These are phyloP conservation scores for Ara ararauna DNA, from an alignment of 2,797 vertebrate species.

Conservation along the genomic window DNA sequence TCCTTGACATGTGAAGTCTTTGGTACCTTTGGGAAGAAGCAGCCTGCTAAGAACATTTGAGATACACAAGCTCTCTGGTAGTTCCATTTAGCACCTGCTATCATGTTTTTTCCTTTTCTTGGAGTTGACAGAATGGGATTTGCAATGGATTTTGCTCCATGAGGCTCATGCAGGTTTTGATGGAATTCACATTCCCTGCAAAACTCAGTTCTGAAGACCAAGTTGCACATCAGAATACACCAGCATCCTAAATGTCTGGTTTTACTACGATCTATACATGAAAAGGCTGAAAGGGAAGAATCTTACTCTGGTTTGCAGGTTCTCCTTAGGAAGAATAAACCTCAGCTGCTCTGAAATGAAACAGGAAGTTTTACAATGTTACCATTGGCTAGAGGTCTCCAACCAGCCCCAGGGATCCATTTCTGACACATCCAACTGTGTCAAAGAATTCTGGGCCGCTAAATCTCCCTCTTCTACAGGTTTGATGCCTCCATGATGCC, in stretches of 20 bases:
- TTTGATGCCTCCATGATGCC: not conserved
- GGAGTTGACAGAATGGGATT: not conserved
- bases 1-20: not conserved
- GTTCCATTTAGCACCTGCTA: not conserved
- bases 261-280: not conserved
- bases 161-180: not conserved
- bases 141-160: not conserved
- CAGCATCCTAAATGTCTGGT: fast-evolving
- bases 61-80: not conserved
- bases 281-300: constrained; percentile 11
- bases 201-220: not conserved
- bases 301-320: not conserved
- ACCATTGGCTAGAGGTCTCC: not conserved
- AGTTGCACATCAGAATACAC: not conserved
- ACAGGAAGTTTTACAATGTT: not conserved
- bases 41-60: not conserved
- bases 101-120: not conserved
- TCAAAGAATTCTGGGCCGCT: not conserved
- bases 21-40: not conserved
- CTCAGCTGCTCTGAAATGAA: not conserved
- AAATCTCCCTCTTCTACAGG: not conserved
- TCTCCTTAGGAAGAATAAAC: not conserved
- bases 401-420: not conserved
- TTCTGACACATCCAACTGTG: not conserved
- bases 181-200: not conserved